These are phyloP conservation scores for Uloborus plumipes DNA, from an alignment of 2,888 invertebrate genomes.

Conservation along the genomic window DNA sequence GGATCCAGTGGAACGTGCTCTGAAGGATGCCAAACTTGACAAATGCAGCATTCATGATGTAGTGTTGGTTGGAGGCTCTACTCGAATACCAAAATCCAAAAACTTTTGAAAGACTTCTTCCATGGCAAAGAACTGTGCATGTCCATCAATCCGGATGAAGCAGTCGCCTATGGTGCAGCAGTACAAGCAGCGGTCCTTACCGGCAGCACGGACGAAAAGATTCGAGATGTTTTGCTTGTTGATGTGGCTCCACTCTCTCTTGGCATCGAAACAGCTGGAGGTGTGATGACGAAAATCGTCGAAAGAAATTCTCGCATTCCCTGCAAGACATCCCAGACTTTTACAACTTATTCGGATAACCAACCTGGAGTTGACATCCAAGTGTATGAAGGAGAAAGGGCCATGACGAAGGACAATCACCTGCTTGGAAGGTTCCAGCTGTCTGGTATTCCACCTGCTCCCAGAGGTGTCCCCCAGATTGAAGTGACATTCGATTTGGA, in stretches of 20 bases:
- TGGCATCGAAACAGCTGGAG: slow-evolving; percentile 76
- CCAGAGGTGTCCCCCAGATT: slow-evolving; percentile 83
- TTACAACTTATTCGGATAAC: slow-evolving; percentile 93
- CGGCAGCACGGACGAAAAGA: slow-evolving; percentile 73
- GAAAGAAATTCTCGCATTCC: slow-evolving; percentile 86
- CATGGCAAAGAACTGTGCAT: slow-evolving; percentile 80
- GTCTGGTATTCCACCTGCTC: slow-evolving; percentile 86
- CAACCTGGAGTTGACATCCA: slow-evolving; percentile 91
- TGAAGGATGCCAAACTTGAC: slow-evolving; percentile 84
- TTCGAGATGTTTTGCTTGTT: slow-evolving; percentile 85
- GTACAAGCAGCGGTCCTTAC: slow-evolving; percentile 81
- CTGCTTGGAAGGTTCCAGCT: slow-evolving; percentile 73
- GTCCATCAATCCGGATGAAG: slow-evolving; percentile 85
- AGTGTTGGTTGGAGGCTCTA: slow-evolving; percentile 86
- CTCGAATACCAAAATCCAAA: slow-evolving; percentile 84
- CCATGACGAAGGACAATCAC: slow-evolving; percentile 93
- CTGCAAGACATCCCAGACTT: slow-evolving; percentile 81
- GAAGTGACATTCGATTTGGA: slow-evolving; percentile 86
- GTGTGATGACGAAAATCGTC: slow-evolving; percentile 86
- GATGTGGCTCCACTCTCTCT: slow-evolving; percentile 80
- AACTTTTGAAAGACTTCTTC: slow-evolving; percentile 82
- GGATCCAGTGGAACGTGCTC: slow-evolving; percentile 83
- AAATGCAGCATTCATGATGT: slow-evolving; percentile 83
- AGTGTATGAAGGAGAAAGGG: slow-evolving; percentile 83
- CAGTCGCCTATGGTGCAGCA: slow-evolving; percentile 84